phyloP scores from a whole-genome alignment of 1,140 invertebrate genomes.

The Leptinotarsa defecta region DNA sequence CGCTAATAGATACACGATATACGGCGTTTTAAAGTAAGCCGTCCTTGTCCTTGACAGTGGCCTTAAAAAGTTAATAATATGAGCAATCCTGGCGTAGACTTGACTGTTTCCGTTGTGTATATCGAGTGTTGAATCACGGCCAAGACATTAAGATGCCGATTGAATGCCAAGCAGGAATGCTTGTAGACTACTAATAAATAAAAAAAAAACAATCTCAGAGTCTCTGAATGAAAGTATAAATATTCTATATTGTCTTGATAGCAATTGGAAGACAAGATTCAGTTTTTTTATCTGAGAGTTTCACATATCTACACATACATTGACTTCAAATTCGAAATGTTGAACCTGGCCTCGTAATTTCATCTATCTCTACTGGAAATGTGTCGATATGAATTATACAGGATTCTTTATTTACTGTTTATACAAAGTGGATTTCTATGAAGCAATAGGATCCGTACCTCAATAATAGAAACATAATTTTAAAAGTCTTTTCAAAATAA shows the following conservation, averaged over 20 bases:
- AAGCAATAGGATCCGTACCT: no score
- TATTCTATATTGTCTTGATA: not conserved
- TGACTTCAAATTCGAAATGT: no score
- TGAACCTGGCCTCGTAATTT: no score
- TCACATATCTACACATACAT: no score
- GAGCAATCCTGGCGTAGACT: not conserved
- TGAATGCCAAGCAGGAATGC: constrained; percentile 1
- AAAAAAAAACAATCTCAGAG: not conserved
- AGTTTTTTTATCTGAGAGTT: no score
- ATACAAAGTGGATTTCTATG: no score
- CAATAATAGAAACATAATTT: no score
- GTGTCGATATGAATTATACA: no score
- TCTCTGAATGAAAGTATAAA: not conserved
- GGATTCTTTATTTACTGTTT: no score
- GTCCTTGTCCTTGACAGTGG: constrained; percentile 1
- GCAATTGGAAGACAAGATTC: not conserved
- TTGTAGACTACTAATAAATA: not conserved
- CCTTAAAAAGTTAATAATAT: constrained; percentile 3
- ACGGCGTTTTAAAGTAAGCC: not conserved
- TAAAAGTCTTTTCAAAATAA: no score
- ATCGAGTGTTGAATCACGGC: constrained; percentile 5
- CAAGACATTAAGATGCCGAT: not conserved
- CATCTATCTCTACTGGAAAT: no score
- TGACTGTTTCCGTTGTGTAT: constrained; percentile 1
- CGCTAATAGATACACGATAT: not conserved